Conservation (phyloP, 2,797 vertebrate species). For the Acanthurus leucopareius region DNA sequence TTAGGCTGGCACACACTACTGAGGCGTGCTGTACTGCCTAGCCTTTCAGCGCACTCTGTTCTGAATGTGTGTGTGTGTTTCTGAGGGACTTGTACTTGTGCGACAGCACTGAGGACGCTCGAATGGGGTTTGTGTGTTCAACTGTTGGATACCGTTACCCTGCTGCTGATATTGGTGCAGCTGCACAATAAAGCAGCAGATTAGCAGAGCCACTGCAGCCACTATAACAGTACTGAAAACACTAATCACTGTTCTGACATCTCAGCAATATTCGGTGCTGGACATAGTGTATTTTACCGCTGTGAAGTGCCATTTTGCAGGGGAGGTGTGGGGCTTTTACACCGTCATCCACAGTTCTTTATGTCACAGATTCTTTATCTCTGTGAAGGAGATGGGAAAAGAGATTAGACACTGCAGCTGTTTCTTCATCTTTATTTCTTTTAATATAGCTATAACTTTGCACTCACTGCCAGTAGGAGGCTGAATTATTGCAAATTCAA, state of each 20-base stretch:
- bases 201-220: slow-evolving; percentile 49
- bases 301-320: slow-evolving; percentile 18
- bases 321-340: slow-evolving; percentile 25
- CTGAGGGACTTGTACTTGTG: slow-evolving; percentile 35
- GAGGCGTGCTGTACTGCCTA: slow-evolving; percentile 71
- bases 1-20: slow-evolving; percentile 81
- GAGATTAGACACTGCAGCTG: slow-evolving; percentile 32
- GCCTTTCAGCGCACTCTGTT: slow-evolving; percentile 64
- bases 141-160: slow-evolving; percentile 54
- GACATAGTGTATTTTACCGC: slow-evolving; percentile 35
- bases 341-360: slow-evolving; percentile 13
- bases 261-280: slow-evolving; percentile 42
- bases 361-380: slow-evolving; percentile 35
- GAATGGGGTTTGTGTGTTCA: slow-evolving; percentile 41
- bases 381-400: slow-evolving; percentile 36
- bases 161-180: slow-evolving; percentile 62
- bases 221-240: slow-evolving; percentile 35
- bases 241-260: slow-evolving; percentile 52
- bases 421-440: slow-evolving; percentile 30
- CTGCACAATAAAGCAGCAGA: slow-evolving; percentile 68
- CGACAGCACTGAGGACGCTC: slow-evolving; percentile 26
- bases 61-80: slow-evolving; percentile 17
- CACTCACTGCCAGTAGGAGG: slow-evolving; percentile 45
- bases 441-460: slow-evolving; percentile 50
- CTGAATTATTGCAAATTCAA: slow-evolving; percentile 49